Base-by-base conservation (phyloP, 2,888 invertebrate species). In the Xestoiulus laeticollis region DNA sequence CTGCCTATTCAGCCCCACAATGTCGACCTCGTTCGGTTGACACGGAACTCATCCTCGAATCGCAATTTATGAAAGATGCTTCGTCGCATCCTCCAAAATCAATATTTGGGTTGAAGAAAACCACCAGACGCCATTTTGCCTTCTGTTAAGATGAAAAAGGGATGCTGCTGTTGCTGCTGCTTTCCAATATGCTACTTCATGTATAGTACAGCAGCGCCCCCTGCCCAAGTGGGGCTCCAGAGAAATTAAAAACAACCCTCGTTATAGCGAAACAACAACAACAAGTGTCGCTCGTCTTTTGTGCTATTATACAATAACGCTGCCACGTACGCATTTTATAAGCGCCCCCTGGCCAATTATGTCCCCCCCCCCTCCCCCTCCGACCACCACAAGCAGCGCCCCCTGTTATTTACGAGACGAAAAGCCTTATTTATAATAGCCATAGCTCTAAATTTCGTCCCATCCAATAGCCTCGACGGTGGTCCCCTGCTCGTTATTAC, bases 401-500 rank as follows among this genome's bases (percentile, higher is more conserved):
- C 53, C 53, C 6, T n/a, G 53, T 59, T 59, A 59, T 59, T 59
- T 59, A 59, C 53, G 53, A 59, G 19, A n/a, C 19, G 53, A 59
- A 59, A 59, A 59, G 53, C 53, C n/a, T 59, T 59, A 48, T 48
- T 48, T 48, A 48, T 48, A 59, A 59, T 59, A n/a, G 53, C 53
- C 53, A n/a, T 59, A 59, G 19, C 53, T n/a, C 19, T 59, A 59
- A 59, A 59, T 59, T 59, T n/a, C 19, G 19, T 38, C 8, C 38
- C 8, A 38, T 38, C n/a, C n/a, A 59, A 48, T 59, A 59, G 53
- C 53, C 53, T 48, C 48, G 48, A 48, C 14, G 53, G 53, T 59
- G 53, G 53, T n/a, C n/a, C 53, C n/a, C 53, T 48, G 48, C 14
- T 12, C 3, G 14, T 48, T n/a, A 59, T 59, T 59, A 59, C n/a